phyloP scores from a whole-genome alignment of 2,888 invertebrate genomes.

The Mythimna vitellina region DNA sequence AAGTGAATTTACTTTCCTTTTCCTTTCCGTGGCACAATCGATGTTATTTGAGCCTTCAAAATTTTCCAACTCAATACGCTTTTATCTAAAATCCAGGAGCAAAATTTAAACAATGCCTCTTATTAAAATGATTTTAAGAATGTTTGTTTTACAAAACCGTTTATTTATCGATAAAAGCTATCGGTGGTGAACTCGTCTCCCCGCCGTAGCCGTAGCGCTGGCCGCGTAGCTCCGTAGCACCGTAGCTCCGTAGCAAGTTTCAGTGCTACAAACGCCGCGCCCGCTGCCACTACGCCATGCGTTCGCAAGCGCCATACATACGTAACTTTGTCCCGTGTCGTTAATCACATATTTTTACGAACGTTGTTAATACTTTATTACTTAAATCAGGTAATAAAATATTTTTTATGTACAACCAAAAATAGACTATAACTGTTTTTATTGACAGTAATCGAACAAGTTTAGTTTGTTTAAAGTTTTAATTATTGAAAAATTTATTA shows the following conservation, averaged over 20 bases:
- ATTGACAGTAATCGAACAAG: slow-evolving; percentile 6
- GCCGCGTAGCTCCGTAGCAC: slow-evolving; percentile 63
- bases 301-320: slow-evolving; percentile 62
- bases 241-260: slow-evolving; percentile 71
- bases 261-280: slow-evolving; percentile 82
- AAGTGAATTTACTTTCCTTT: not conserved
- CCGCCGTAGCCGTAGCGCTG: slow-evolving; percentile 61
- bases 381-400: slow-evolving; percentile 26
- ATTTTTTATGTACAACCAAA: slow-evolving; percentile 7
- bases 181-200: slow-evolving; percentile 57
- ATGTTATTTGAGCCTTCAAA: slow-evolving; percentile 8
- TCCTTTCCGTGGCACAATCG: not conserved
- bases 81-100: slow-evolving; percentile 17
- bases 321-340: slow-evolving; percentile 79
- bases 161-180: slow-evolving; percentile 59
- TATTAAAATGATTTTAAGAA: slow-evolving; percentile 42
- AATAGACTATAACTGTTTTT: slow-evolving; percentile 25
- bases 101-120: slow-evolving; percentile 36
- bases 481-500: not conserved
- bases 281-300: slow-evolving; percentile 75
- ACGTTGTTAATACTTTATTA: slow-evolving; percentile 76
- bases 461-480: slow-evolving; percentile 25
- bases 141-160: slow-evolving; percentile 50
- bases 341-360: slow-evolving; percentile 81
- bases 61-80: slow-evolving; percentile 10